Conservation (phyloP, 2,113 vertebrate species). For the Hypomesus transpacificus region DNA sequence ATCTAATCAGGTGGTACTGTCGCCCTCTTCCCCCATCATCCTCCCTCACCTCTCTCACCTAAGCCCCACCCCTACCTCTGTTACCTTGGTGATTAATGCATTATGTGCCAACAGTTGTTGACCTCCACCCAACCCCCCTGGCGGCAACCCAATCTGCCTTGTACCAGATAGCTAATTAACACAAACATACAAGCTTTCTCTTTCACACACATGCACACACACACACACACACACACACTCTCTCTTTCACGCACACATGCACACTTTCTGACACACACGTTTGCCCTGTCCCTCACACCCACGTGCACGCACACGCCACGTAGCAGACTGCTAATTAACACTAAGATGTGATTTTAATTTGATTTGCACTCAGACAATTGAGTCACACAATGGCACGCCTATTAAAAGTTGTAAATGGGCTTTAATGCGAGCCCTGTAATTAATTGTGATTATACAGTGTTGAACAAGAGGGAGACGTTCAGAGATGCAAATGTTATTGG, state of each 20-base stretch:
- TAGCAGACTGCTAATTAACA: too few species aligned
- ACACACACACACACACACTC: conserved; percentile 16
- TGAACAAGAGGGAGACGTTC: conserved; percentile 5
- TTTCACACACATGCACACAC: background rate
- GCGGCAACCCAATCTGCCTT: too few species aligned
- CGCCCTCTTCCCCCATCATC: background rate
- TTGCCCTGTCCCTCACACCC: too few species aligned
- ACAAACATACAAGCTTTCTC: too few species aligned
- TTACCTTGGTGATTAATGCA: background rate
- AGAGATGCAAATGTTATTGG: background rate
- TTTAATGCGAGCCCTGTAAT: conserved; percentile 22
- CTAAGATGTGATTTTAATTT: conserved; percentile 19
- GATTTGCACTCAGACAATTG: conserved; percentile 26
- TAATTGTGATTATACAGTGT: conserved; percentile 25
- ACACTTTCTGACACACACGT: too few species aligned
- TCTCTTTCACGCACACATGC: background rate
- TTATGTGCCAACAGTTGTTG: background rate
- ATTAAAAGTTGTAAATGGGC: conserved; percentile 22
- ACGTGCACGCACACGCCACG: too few species aligned
- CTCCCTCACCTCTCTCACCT: background rate
- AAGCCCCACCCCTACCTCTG: background rate
- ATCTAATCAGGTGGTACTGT: too few species aligned
- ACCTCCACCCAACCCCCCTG: background rate
- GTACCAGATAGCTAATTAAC: too few species aligned
- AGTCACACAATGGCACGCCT: conserved; percentile 12